Conservation (phyloP, 2,888 invertebrate genomes). For the Hirtodrosophila alboralis region DNA sequence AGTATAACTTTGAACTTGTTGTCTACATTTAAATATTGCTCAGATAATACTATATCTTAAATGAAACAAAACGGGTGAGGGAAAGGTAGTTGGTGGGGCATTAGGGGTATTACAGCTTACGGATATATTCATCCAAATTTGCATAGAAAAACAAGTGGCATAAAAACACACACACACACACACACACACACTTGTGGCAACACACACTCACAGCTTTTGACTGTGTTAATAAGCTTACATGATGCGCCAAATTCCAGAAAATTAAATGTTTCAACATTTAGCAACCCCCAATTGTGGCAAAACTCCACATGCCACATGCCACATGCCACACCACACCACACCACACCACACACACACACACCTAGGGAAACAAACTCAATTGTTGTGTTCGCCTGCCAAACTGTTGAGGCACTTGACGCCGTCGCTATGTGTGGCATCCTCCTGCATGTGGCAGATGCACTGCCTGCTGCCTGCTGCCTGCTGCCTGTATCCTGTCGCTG, state of each 20-base stretch:
- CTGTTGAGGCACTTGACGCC: conserved; percentile 72
- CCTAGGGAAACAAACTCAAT: conserved; percentile 62
- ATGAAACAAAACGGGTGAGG: too few relatives aligned
- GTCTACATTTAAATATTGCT: not conserved
- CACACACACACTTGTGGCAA: too few relatives aligned
- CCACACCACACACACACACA: not conserved
- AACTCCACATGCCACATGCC: not conserved
- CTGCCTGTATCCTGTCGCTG: conserved; percentile 69
- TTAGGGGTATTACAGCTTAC: not conserved
- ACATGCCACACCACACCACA: not conserved
- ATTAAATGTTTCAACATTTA: conserved; percentile 72
- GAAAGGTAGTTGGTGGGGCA: not conserved
- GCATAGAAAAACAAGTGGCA: conserved; percentile 69
- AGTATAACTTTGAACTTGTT: too few relatives aligned
- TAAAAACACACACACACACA: conserved; percentile 24
- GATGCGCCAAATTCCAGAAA: conserved; percentile 71
- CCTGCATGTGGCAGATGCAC: too few relatives aligned
- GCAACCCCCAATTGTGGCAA: conserved; percentile 1
- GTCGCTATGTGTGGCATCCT: conserved; percentile 39
- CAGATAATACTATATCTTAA: too few relatives aligned
- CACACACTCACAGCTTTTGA: conserved; percentile 25
- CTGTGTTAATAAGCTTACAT: conserved; percentile 78
- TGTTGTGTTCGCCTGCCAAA: conserved; percentile 71
- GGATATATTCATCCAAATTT: conserved; percentile 44
- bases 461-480: conserved; percentile 24